Base-by-base conservation (phyloP, 1,140 invertebrate species). In the Brachionus koreanus region DNA sequence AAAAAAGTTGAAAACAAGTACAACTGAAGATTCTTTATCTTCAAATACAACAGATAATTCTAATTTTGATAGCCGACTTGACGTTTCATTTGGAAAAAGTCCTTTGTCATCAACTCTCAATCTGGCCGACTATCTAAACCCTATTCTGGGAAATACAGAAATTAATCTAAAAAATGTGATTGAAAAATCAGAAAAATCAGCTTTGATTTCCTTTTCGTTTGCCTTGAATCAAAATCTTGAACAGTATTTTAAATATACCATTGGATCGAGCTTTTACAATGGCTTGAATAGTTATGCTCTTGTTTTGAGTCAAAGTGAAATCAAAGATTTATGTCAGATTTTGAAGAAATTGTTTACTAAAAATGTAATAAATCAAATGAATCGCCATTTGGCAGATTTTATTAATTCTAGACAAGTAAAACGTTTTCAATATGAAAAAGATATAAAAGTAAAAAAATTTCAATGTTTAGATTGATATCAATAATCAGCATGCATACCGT, bases 401-500 rank as follows among this genome's bases (percentile, higher is more conserved):
- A 12, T 74, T 3, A 46, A 23, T 74, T 23, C 19, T 23, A 10
- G 12, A 43, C 39, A 74, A 13, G 69, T 74, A 74, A 69, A 37
- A 16, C n/a, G 13, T 63, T 63, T 63, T 16, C 19, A 5, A n/a
- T 37, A 3, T 16, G 12, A 13, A 65, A 25, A 35, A 35, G 13
- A 35, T 37, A 33, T 9, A 42, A 39, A 42, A 72, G 5, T 42
- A 16, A 10, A 13, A 72, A 52, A 77, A 29, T 6, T 52, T 61
- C 19, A 42, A 65, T 5, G 43, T 61, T 57, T 16, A 23, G 13
- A 25, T 16, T 7, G 6, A 61, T 5, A 25, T 13, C 9, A 42
- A 61, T 9, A 29, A 61, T 35, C 25, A 57, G 16, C 95, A 94
- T 84, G 93, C 93, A 3, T 97, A 96, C 87, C 92, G 93, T 85